A percentile compares a stretch with the other conserved stretches of the same genome.
phyloP scores from a whole-genome alignment of 2,888 invertebrate genomes.

The Scaptomyza reducta region DNA sequence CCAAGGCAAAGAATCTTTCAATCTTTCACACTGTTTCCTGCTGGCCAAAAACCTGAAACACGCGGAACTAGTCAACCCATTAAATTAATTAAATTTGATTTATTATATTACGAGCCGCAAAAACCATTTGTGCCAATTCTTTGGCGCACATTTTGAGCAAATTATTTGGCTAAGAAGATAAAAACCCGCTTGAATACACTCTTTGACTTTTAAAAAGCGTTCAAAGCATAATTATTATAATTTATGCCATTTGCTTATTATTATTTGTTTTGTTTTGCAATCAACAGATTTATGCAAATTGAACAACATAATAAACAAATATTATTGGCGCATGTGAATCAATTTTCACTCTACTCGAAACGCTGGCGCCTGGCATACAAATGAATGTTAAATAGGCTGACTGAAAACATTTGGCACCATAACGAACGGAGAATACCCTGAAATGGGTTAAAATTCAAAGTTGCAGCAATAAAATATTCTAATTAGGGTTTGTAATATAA shows the following conservation, averaged over 20 bases:
- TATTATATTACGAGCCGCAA: constrained; percentile 11
- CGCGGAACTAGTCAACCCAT: constrained; percentile 42
- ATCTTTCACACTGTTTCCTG: constrained; percentile 28
- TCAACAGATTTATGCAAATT: constrained; percentile 58
- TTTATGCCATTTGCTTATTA: constrained; percentile 42
- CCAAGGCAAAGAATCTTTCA: too few relatives aligned
- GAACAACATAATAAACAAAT: constrained; percentile 31
- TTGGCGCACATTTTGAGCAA: constrained; percentile 12
- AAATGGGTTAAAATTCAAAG: too few relatives aligned
- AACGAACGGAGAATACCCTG: constrained; percentile 14
- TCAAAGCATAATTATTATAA: constrained; percentile 36
- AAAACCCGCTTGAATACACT: constrained; percentile 39
- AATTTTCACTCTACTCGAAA: constrained; percentile 38
- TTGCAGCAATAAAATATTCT: too few relatives aligned
- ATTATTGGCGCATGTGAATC: constrained; percentile 43
- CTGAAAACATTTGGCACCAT: too few relatives aligned
- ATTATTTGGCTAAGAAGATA: constrained; percentile 21
- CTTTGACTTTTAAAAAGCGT: constrained; percentile 16
- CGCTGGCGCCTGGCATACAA: constrained; percentile 53
- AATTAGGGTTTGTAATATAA: too few relatives aligned
- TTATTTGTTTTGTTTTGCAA: constrained; percentile 45
- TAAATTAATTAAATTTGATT: constrained; percentile 50
- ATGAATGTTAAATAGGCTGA: constrained; percentile 31
- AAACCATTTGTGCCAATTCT: constrained; percentile 46
- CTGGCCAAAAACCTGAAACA: constrained; percentile 27